Conservation (phyloP, 1,140 invertebrate species). For the Caenorhabditis inopinata region DNA sequence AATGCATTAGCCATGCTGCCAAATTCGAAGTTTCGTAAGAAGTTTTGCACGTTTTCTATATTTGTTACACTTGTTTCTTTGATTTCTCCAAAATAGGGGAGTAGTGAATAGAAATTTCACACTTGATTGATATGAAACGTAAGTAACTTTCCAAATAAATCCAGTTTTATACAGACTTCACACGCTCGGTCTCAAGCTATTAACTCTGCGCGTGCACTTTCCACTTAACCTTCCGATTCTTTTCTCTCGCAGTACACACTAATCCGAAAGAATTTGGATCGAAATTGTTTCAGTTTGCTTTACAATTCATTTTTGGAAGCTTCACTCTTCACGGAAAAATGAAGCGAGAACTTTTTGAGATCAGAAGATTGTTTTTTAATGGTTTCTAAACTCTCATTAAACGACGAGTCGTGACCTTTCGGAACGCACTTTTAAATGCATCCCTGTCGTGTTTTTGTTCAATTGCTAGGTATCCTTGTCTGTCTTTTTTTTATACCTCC, state of each 20-base stretch:
- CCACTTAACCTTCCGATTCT: not conserved
- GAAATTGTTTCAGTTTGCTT: not conserved
- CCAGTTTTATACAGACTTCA: not conserved
- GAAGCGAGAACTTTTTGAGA: not conserved
- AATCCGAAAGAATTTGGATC: not conserved
- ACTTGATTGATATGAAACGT: slow-evolving; percentile 13
- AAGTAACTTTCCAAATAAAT: not conserved
- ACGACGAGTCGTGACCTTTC: slow-evolving; percentile 7
- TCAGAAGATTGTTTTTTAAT: slow-evolving; percentile 17
- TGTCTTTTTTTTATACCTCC: not conserved
- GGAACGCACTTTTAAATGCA: slow-evolving; percentile 26
- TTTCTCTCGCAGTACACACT: not conserved
- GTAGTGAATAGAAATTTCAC: not conserved
- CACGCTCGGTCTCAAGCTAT: not conserved
- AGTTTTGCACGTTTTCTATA: too few species aligned
- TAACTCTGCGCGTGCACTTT: slow-evolving; percentile 14
- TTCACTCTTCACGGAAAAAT: too few species aligned
- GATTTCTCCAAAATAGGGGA: too few species aligned
- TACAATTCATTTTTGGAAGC: not conserved
- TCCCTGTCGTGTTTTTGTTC: not conserved
- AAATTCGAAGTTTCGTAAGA: too few species aligned
- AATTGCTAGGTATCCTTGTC: slow-evolving; percentile 3
- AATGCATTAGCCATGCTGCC: too few species aligned
- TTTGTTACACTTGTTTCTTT: too few species aligned
- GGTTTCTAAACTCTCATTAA: slow-evolving; percentile 25